Percentiles rank a stretch among this genome's conserved stretches.
These are phyloP conservation scores for Podotricha telesiphe DNA, from an alignment of 2,888 invertebrate species.

Conservation along the genomic window DNA sequence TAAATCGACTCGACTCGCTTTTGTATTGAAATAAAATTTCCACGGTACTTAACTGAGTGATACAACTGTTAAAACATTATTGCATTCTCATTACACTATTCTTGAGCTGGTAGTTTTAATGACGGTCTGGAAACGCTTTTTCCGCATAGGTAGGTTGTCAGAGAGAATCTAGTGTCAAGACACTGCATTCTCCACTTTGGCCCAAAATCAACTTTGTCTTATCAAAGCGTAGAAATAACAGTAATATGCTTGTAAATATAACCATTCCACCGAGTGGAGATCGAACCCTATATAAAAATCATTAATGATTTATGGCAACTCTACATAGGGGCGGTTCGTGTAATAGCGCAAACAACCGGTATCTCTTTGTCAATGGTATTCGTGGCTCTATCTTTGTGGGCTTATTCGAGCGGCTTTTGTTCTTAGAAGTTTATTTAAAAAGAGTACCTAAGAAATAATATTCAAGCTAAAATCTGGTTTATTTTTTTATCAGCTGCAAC, in stretches of 20 bases:
- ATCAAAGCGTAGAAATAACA: too few species aligned
- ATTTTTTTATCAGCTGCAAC: background rate
- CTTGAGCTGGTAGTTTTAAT: constrained; percentile 4
- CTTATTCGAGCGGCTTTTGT: constrained; percentile 18
- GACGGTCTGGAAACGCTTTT: background rate
- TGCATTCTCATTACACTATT: background rate
- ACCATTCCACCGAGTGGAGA: too few species aligned
- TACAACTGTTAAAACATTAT: constrained; percentile 19
- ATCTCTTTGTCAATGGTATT: constrained; percentile 23
- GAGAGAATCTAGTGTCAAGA: too few species aligned
- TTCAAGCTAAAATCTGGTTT: constrained; percentile 6
- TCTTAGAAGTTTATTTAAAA: constrained; percentile 21
- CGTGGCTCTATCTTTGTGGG: constrained; percentile 4
- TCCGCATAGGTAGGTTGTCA: too few species aligned
- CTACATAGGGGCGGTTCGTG: background rate
- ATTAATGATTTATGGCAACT: constrained; percentile 4
- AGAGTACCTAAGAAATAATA: constrained; percentile 8
- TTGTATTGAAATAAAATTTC: constrained; percentile 21
- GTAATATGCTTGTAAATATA: too few species aligned
- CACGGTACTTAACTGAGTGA: constrained; percentile 1
- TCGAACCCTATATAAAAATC: background rate
- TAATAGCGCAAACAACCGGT: constrained; percentile 22
- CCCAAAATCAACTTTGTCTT: too few species aligned
- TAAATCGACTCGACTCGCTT: constrained; percentile 8
- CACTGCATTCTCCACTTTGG: too few species aligned